phyloP scores from a whole-genome alignment of 2,113 vertebrate species.

The Tetrao urogallus region DNA sequence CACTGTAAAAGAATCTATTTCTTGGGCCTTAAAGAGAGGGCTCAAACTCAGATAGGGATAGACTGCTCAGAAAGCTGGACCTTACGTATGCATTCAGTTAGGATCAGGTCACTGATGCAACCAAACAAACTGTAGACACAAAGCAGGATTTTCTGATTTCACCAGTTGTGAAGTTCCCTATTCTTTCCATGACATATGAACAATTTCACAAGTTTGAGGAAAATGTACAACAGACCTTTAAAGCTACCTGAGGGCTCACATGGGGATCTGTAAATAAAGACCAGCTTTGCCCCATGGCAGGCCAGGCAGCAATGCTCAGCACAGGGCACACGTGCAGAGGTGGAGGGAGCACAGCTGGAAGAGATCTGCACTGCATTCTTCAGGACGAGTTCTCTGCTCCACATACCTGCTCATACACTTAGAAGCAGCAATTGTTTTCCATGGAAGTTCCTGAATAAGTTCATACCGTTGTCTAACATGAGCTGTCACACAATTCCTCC shows the following conservation, averaged over 20 bases:
- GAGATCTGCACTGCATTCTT: background rate
- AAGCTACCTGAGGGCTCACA: background rate
- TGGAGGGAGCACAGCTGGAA: background rate
- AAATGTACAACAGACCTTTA: background rate
- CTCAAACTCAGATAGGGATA: background rate
- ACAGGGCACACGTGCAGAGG: background rate
- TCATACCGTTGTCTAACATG: accelerated
- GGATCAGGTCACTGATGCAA: background rate
- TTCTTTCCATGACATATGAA: background rate
- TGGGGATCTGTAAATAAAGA: background rate
- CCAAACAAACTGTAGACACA: background rate
- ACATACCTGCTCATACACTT: background rate
- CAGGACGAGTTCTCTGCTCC: background rate
- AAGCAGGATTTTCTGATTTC: background rate
- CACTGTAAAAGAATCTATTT: background rate
- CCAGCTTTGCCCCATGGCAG: background rate
- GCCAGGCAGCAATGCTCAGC: background rate
- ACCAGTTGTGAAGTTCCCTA: background rate
- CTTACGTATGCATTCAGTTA: background rate
- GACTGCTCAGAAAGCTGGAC: background rate
- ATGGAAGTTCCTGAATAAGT: background rate
- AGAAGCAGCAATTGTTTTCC: background rate
- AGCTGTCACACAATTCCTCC: background rate
- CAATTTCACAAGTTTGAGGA: background rate
- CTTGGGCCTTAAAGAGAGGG: background rate